Evolutionary conservation across 2,797 vertebrate genomes (phyloP).

Genomic region (Hemibagrus guttatus): DNA sequence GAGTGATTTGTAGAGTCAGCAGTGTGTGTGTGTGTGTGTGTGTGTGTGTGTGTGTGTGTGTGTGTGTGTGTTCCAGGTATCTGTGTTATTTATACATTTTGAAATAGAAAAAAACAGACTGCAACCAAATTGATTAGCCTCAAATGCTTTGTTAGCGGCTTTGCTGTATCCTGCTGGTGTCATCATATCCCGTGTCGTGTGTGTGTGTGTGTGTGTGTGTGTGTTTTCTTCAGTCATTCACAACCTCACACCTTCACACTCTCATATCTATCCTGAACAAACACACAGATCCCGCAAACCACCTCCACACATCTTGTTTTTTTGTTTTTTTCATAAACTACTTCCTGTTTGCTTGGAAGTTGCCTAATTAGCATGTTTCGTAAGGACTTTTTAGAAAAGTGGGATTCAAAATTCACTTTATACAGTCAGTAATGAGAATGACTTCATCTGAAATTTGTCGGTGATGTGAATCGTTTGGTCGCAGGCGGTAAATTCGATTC

Average conservation of each 20-base stretch:
- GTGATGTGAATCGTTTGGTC: background rate
- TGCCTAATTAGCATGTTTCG: background rate
- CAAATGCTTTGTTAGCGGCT: constrained; percentile 69
- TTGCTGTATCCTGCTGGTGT: constrained; percentile 60
- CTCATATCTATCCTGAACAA: background rate
- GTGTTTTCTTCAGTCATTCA: background rate
- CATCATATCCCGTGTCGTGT: constrained; percentile 54
- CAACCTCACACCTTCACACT: constrained; percentile 12
- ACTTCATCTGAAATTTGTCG: background rate
- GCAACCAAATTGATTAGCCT: background rate
- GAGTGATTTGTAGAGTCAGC: background rate
- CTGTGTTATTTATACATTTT: background rate
- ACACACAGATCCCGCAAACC: background rate
- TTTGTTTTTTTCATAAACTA: background rate
- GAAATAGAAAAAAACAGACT: background rate
- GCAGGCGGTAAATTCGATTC: background rate
- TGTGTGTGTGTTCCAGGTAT: background rate
- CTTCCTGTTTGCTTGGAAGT: background rate
- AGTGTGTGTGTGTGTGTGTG: background rate
- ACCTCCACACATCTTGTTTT: background rate
- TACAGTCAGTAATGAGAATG: background rate
- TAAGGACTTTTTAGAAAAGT: background rate
- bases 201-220: too few species aligned
- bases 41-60: background rate
- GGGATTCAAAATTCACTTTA: too few species aligned